phyloP scores from a whole-genome alignment of 2,888 invertebrate species.

The Microctonus brassicae region DNA sequence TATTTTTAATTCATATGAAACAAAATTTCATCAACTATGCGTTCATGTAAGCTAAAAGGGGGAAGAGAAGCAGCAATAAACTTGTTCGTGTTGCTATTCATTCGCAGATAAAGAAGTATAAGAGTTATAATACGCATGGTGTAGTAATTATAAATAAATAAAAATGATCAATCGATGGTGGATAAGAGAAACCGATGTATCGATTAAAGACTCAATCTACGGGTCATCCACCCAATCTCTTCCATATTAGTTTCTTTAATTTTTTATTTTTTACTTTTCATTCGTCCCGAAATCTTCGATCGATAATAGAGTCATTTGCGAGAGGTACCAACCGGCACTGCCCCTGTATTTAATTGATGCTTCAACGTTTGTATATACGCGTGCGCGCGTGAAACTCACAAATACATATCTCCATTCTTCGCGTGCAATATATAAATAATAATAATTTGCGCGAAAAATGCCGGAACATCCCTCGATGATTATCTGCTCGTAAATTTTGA shows the following conservation, averaged over 20 bases:
- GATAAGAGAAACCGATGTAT: constrained; percentile 20
- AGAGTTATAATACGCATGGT: background rate
- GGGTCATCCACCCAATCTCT: constrained; percentile 19
- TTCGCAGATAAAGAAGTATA: background rate
- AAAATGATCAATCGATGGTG: constrained; percentile 29
- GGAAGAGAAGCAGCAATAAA: background rate
- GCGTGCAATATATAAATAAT: constrained; percentile 65
- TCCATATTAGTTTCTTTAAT: background rate
- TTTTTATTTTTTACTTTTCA: constrained; percentile 25
- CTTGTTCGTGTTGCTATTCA: background rate
- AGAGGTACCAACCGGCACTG: constrained; percentile 42
- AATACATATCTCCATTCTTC: constrained; percentile 49
- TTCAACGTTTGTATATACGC: constrained; percentile 41
- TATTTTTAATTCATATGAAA: too few species aligned
- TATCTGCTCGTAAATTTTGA: constrained; percentile 68
- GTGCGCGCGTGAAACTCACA: constrained; percentile 26
- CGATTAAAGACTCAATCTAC: constrained; percentile 33
- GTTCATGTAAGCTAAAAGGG: too few species aligned
- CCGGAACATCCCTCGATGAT: constrained; percentile 69
- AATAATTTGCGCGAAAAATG: constrained; percentile 66
- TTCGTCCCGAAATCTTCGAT: constrained; percentile 38
- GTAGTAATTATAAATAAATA: constrained; percentile 29
- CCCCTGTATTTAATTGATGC: constrained; percentile 61
- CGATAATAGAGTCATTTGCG: constrained; percentile 67
- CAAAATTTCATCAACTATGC: too few species aligned